Base-by-base conservation (phyloP, 2,113 vertebrate genomes). In the Silurus asotus region DNA sequence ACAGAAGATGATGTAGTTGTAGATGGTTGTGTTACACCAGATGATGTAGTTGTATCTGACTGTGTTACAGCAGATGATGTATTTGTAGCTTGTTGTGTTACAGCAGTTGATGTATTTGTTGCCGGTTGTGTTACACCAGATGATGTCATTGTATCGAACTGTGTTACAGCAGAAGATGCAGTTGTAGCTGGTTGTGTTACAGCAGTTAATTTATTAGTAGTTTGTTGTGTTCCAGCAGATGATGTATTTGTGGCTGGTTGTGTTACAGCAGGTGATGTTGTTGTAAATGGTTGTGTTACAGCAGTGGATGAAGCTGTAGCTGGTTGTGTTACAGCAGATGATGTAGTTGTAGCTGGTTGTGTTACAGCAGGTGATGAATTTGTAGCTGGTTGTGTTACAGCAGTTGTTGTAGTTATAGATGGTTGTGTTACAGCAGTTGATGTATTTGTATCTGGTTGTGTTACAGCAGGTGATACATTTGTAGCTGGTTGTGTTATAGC, bases 141-240 rank as follows among this genome's bases (percentile, higher is more conserved):
- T 6, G 8, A 7, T 37, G 37, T 2, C 2, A 2, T 37, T 37
- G 37, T 37, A 37, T 1, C 1, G 0, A 2, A 2, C 3, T 37
- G 37, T 37, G 37, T 37, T 37, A 37, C 37, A 37, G 37, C 37
- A 37, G 13, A 7, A 48, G 69, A 4, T 48, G 15, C 20, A 48
- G 0, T 19, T 70, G 69, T 6, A 17, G 3, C 11, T 15, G 14
- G 65, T 64, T 37, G 37, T 37, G 37, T 37, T 2, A 37, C 37
- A 37, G 37, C 11, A 37, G 37, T 2, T 37, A 2, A 37, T 37
- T 0, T 37, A 37, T 1, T 37, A 2, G 37, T 37, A 37, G 2
- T 2, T 2, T 1, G 37, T 37, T 37, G 37, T 37, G 37, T 37
- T 37, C 2, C 55, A 9, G 5, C n/a, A 37, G 15, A 37, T 69